Conservation (phyloP, 2,888 invertebrate genomes). For the Scaptomyza tumidula region DNA sequence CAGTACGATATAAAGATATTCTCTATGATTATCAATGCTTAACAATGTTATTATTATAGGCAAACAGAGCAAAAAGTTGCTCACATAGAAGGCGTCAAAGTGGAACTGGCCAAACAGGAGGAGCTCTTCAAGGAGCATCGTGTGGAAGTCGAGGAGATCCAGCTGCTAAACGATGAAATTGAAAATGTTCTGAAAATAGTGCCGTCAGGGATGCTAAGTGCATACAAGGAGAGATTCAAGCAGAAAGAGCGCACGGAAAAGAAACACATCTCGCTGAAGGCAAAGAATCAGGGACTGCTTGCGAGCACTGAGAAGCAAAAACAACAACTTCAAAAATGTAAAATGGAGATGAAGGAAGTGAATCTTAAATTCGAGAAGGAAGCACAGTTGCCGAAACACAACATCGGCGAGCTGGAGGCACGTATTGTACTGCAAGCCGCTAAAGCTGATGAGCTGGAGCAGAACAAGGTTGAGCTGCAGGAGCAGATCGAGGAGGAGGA, state of each 20-base stretch:
- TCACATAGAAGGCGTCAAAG: constrained; percentile 42
- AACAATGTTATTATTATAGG: constrained; percentile 25
- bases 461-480: constrained; percentile 6
- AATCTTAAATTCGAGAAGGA: constrained; percentile 29
- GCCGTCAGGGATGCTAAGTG: constrained; percentile 40
- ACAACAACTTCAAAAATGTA: constrained; percentile 11
- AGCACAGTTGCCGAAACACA: constrained; percentile 10
- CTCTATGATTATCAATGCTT: background rate
- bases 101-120: constrained; percentile 45
- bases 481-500: constrained; percentile 21
- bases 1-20: constrained; percentile 36
- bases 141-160: constrained; percentile 39
- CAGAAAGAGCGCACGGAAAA: constrained; percentile 42
- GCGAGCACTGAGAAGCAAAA: constrained; percentile 17
- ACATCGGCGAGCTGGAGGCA: constrained; percentile 7
- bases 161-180: constrained; percentile 45
- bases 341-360: constrained; percentile 21
- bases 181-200: constrained; percentile 52
- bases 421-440: constrained; percentile 1
- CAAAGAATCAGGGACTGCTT: constrained; percentile 20
- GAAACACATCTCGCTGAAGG: constrained; percentile 4
- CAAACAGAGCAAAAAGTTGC: constrained; percentile 24
- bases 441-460: constrained; percentile 11
- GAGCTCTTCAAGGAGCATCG: constrained; percentile 55
- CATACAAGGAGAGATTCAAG: constrained; percentile 45